A percentile compares a stretch with the other conserved stretches of the same genome.
These are phyloP conservation scores for Tympanoctomys barrerae DNA, from an alignment of 2,797 vertebrate species.

Conservation along the genomic window DNA sequence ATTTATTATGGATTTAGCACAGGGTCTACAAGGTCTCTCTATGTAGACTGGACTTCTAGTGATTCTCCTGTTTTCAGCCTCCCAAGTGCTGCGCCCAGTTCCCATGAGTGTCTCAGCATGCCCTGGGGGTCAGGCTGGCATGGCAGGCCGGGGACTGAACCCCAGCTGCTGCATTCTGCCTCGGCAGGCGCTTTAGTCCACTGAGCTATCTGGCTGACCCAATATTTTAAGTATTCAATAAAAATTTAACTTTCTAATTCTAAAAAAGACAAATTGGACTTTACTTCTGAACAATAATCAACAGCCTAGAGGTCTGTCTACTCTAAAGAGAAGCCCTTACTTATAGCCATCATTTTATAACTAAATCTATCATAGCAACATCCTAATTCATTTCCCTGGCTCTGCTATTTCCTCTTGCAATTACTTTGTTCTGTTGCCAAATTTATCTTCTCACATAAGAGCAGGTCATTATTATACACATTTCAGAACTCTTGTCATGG, in stretches of 20 bases:
- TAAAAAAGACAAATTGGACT: neutral
- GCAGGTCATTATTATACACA: neutral
- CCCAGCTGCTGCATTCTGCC: too few relatives aligned
- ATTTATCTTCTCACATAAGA: neutral
- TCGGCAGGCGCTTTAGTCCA: too few relatives aligned
- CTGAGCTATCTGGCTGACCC: too few relatives aligned
- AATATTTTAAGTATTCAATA: neutral
- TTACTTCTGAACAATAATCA: neutral
- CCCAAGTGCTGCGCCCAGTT: too few relatives aligned
- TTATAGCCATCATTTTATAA: neutral
- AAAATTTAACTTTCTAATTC: neutral
- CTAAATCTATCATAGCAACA: neutral
- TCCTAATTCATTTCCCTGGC: neutral
- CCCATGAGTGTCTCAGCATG: too few relatives aligned
- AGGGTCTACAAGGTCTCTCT: neutral
- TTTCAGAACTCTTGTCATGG: neutral
- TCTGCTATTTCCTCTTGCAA: neutral
- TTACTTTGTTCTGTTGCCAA: neutral
- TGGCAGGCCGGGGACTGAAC: too few relatives aligned
- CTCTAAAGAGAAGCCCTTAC: neutral
- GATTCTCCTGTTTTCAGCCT: too few relatives aligned
- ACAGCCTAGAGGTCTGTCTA: neutral
- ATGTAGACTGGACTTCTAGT: too few relatives aligned
- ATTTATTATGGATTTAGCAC: too few relatives aligned
- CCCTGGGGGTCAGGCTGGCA: too few relatives aligned